Percentiles rank a stretch among this genome's conserved stretches.
These are phyloP conservation scores for Cepaea nemoralis DNA, from an alignment of 1,140 invertebrate genomes.

Conservation along the genomic window DNA sequence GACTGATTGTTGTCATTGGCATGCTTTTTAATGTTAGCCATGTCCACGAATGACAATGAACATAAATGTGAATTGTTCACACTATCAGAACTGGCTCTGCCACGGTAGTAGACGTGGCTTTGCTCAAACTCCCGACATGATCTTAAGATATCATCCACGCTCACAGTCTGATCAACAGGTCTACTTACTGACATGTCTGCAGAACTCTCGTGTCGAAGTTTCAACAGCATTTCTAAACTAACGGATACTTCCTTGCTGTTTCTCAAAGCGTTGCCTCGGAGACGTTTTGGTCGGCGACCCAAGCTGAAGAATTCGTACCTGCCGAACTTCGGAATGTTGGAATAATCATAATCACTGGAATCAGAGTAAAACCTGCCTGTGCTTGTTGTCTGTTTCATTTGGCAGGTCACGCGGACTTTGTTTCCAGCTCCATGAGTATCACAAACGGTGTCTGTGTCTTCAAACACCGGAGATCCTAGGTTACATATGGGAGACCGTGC, in stretches of 20 bases:
- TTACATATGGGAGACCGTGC: background rate
- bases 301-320: background rate
- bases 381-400: background rate
- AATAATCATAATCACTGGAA: background rate
- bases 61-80: background rate
- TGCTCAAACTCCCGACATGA: constrained; percentile 1
- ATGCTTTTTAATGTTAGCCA: background rate
- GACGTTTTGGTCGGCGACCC: background rate
- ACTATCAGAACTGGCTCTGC: background rate
- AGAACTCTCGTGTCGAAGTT: background rate
- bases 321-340: background rate
- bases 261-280: background rate
- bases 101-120: background rate
- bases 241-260: background rate
- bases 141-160: background rate
- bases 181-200: background rate
- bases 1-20: background rate
- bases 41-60: background rate
- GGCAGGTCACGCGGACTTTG: background rate
- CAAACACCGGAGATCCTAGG: background rate
- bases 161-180: background rate
- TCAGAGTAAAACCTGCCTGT: background rate
- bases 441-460: background rate
- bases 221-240: background rate
- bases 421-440: background rate